Evolutionary conservation across 2,797 vertebrate genomes (phyloP).

Genomic region (Eupleurogrammus muticus): DNA sequence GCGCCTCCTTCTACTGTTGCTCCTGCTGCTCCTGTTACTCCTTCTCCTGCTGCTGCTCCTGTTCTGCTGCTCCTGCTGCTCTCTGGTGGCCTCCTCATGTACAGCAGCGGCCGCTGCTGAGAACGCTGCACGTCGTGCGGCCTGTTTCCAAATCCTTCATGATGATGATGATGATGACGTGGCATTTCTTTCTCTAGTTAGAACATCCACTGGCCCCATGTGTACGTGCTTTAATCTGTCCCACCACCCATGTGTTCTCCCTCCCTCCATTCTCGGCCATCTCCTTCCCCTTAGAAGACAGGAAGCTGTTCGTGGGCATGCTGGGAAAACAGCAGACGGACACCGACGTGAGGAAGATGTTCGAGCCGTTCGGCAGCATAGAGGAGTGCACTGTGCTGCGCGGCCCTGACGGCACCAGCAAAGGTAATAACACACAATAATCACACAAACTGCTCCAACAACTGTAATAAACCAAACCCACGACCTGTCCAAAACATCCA

Average conservation of each 20-base stretch:
- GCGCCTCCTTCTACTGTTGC: too few species aligned
- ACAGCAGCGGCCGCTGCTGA: constrained; percentile 39
- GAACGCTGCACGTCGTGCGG: constrained; percentile 14
- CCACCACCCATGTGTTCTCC: constrained; percentile 41
- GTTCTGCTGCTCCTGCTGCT: constrained; percentile 49
- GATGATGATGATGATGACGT: constrained; percentile 39
- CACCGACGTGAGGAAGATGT: constrained; percentile 93
- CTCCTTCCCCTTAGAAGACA: constrained; percentile 91
- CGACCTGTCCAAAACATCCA: too few species aligned
- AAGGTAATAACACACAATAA: constrained; percentile 87
- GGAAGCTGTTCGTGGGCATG: constrained; percentile 99
- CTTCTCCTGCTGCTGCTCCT: too few species aligned
- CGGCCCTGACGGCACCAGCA: constrained; percentile 94
- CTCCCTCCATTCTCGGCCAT: constrained; percentile 49
- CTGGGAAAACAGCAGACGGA: constrained; percentile 97
- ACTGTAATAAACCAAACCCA: too few species aligned
- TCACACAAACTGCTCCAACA: background rate
- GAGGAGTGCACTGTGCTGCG: constrained; percentile 97
- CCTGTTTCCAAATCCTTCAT: constrained; percentile 46
- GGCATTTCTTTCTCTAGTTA: constrained; percentile 36
- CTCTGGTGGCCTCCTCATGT: constrained; percentile 65
- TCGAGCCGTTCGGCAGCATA: constrained; percentile 95
- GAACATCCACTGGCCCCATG: constrained; percentile 10
- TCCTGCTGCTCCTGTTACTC: too few species aligned
- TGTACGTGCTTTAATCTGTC: constrained; percentile 27